phyloP scores from a whole-genome alignment of 1,140 invertebrate species.

The Bombus polaris region DNA sequence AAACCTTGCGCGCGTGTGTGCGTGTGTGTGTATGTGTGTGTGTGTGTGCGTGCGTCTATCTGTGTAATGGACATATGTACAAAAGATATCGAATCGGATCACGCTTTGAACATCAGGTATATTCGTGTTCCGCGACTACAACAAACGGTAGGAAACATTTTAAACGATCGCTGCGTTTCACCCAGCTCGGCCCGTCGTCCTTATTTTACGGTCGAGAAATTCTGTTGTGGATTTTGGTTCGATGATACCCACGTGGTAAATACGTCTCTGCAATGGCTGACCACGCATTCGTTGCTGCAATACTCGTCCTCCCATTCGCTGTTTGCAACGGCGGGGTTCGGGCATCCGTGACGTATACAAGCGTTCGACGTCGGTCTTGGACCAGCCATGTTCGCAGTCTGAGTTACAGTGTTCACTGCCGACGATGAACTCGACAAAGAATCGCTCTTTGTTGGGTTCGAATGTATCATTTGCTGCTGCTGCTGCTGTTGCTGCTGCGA shows the following conservation, averaged over 20 bases:
- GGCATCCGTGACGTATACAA: slow-evolving; percentile 95
- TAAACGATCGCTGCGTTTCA: slow-evolving; percentile 49
- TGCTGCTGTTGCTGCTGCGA: slow-evolving; percentile 49
- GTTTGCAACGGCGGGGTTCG: slow-evolving; percentile 94
- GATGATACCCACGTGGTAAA: slow-evolving; percentile 94
- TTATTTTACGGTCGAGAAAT: slow-evolving; percentile 86
- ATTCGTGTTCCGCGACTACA: neutral
- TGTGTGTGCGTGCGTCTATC: fast-evolving
- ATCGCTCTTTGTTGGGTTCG: slow-evolving; percentile 79
- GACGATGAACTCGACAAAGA: slow-evolving; percentile 76
- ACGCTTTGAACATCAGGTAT: slow-evolving; percentile 61
- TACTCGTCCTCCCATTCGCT: slow-evolving; percentile 98
- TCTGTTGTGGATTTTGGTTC: slow-evolving; percentile 88
- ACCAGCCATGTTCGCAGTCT: slow-evolving; percentile 80
- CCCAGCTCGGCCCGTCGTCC: slow-evolving; percentile 15
- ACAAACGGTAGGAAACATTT: slow-evolving; percentile 45
- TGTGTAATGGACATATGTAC: slow-evolving; percentile 56
- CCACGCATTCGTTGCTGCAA: slow-evolving; percentile 98
- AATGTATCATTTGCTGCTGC: slow-evolving; percentile 79
- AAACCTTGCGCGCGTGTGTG: neutral
- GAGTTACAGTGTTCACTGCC: slow-evolving; percentile 70
- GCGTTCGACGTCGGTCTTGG: slow-evolving; percentile 84
- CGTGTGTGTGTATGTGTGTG: fast-evolving
- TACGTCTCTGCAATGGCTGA: slow-evolving; percentile 97
- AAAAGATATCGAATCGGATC: slow-evolving; percentile 57